These are phyloP conservation scores for Syngnathus scovelli DNA, from an alignment of 2,113 vertebrate genomes.

Conservation along the genomic window DNA sequence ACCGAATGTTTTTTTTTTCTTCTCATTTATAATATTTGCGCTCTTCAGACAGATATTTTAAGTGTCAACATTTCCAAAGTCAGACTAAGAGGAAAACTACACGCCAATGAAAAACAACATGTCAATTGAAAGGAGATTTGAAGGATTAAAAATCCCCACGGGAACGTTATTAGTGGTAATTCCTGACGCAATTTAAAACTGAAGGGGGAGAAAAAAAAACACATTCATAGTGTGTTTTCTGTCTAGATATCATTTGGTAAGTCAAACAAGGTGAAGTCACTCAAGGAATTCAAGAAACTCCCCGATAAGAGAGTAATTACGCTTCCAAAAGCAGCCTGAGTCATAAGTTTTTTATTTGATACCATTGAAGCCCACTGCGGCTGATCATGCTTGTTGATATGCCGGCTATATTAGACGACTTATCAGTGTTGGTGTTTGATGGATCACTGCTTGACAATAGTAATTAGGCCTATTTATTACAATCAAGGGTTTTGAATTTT, in stretches of 20 bases:
- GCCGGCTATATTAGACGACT: neutral
- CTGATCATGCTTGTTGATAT: conserved; percentile 10
- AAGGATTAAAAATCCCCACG: conserved; percentile 35
- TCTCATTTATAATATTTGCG: neutral
- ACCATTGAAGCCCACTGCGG: neutral
- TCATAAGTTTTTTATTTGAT: neutral
- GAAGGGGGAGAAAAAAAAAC: neutral
- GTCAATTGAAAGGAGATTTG: conserved; percentile 50
- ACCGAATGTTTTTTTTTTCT: neutral
- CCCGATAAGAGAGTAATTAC: conserved; percentile 6
- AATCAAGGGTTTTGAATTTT: neutral
- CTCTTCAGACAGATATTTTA: neutral
- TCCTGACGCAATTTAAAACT: conserved; percentile 25
- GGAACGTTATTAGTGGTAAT: conserved; percentile 33
- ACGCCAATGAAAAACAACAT: conserved; percentile 15
- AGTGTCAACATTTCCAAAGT: neutral
- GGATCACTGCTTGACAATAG: neutral
- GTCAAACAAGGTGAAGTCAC: neutral
- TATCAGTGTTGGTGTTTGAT: conserved; percentile 3
- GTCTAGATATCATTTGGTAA: neutral
- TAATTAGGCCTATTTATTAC: conserved; percentile 1
- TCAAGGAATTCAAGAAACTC: conserved; percentile 5
- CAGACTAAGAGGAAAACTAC: neutral
- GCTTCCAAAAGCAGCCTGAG: neutral
- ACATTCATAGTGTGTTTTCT: neutral